Conservation (phyloP, 2,888 invertebrate genomes). For the Macrophya annulata region DNA sequence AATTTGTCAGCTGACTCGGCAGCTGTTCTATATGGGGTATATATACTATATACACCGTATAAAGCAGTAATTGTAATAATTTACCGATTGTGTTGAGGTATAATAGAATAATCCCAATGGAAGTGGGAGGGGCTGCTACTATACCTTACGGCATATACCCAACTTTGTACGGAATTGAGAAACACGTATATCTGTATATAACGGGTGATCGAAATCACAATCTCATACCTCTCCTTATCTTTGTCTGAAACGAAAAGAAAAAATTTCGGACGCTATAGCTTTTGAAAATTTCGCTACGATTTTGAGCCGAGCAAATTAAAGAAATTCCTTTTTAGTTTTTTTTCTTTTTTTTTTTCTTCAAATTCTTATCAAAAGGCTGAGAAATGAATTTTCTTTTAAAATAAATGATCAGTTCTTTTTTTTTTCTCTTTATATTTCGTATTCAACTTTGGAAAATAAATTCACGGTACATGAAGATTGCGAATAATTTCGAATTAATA, state of each 20-base stretch:
- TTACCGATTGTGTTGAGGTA: conserved; percentile 65
- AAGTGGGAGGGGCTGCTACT: conserved; percentile 42
- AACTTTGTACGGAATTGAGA: conserved; percentile 1
- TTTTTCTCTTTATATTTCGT: too few relatives aligned
- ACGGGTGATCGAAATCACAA: conserved; percentile 45
- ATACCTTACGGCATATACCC: conserved; percentile 8
- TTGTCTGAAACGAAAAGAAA: background rate
- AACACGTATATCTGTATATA: background rate
- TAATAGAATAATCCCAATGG: conserved; percentile 39
- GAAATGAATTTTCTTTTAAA: too few relatives aligned
- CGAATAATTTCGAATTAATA: conserved; percentile 1
- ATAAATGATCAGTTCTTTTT: too few relatives aligned
- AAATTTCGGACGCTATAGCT: background rate
- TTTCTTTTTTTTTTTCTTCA: too few relatives aligned
- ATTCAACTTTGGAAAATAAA: background rate
- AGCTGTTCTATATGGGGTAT: conserved; percentile 31
- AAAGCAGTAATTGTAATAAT: conserved; percentile 71
- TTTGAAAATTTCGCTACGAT: background rate
- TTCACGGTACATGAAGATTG: background rate
- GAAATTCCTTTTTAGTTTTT: too few relatives aligned
- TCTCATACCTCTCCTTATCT: background rate
- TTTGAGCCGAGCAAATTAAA: too few relatives aligned
- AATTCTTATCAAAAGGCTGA: too few relatives aligned
- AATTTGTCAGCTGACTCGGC: conserved; percentile 69
- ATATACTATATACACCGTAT: background rate